phyloP scores from a whole-genome alignment of 2,113 vertebrate genomes.

The Sinocyclocheilus maitianheensis region DNA sequence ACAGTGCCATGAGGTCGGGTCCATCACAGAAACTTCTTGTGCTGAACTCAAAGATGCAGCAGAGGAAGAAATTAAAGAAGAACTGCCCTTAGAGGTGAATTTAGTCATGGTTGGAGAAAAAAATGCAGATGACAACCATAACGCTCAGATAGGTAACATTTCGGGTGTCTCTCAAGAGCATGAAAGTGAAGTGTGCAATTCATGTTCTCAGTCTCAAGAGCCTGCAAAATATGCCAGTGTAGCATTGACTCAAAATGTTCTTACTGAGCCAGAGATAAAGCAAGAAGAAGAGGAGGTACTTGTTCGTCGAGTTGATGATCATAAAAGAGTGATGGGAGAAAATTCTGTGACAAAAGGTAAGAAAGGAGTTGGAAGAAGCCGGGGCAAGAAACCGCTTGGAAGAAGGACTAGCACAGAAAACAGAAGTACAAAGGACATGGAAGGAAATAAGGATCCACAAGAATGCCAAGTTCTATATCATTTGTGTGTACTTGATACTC shows the following conservation, averaged over 20 bases:
- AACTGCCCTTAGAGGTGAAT: constrained; percentile 71
- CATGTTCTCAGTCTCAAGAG: constrained; percentile 4
- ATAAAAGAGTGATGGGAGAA: constrained; percentile 19
- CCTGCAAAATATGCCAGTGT: constrained; percentile 17
- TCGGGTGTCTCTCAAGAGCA: constrained; percentile 45
- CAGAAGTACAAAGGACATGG: constrained; percentile 35
- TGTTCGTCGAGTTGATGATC: constrained; percentile 63
- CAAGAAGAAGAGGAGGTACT: constrained; percentile 72
- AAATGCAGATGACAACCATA: constrained; percentile 53
- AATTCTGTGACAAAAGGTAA: constrained; percentile 40
- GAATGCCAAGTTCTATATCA: constrained; percentile 72
- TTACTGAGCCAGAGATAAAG: constrained; percentile 67
- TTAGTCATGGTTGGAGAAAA: constrained; percentile 74
- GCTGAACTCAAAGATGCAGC: constrained; percentile 48
- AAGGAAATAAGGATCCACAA: constrained; percentile 57
- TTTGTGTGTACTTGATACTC: constrained; percentile 55
- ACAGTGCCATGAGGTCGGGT: not conserved
- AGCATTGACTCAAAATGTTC: constrained; percentile 49
- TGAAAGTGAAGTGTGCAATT: constrained; percentile 12
- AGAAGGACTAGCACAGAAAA: constrained; percentile 45
- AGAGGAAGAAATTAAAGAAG: constrained; percentile 71
- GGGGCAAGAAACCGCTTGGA: constrained; percentile 29
- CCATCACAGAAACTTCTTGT: constrained; percentile 16
- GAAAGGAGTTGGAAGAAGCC: constrained; percentile 52
- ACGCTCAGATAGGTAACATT: constrained; percentile 13